Evolutionary conservation across 2,797 vertebrate species (phyloP).

Genomic region (Galago senegalensis): DNA sequence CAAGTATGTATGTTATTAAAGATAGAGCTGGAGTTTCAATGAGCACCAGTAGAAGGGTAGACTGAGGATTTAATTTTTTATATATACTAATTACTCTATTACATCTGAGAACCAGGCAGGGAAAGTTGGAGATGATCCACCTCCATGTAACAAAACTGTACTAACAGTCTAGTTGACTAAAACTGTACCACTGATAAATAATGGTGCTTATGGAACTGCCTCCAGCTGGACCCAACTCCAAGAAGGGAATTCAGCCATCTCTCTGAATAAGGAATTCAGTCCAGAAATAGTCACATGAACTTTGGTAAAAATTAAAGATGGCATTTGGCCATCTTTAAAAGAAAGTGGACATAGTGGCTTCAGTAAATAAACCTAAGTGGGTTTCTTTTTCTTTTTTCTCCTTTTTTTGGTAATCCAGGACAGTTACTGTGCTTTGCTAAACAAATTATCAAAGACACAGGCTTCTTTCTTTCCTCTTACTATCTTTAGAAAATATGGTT

Average conservation of each 20-base stretch:
- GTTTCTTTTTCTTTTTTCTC: not conserved
- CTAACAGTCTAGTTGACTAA: not conserved
- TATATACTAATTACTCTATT: not conserved
- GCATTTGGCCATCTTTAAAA: not conserved
- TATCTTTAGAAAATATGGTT: not conserved
- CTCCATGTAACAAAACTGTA: not conserved
- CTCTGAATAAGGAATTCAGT: constrained; percentile 30
- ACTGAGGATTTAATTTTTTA: not conserved
- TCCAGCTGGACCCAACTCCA: not conserved
- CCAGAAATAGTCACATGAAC: not conserved
- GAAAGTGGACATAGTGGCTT: not conserved
- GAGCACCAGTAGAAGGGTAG: not conserved
- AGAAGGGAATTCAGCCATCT: not conserved
- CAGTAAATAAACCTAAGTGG: not conserved
- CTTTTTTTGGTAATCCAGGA: not conserved
- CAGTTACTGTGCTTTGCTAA: not conserved
- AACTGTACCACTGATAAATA: not conserved
- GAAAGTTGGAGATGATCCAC: not conserved
- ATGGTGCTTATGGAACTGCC: not conserved
- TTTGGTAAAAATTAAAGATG: not conserved
- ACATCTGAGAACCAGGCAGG: not conserved
- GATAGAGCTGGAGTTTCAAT: not conserved
- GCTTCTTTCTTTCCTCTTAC: not conserved
- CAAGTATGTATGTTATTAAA: not conserved
- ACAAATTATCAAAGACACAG: not conserved